Conservation (phyloP, 2,797 vertebrate genomes). For the Cynodonichthys magdalenae region DNA sequence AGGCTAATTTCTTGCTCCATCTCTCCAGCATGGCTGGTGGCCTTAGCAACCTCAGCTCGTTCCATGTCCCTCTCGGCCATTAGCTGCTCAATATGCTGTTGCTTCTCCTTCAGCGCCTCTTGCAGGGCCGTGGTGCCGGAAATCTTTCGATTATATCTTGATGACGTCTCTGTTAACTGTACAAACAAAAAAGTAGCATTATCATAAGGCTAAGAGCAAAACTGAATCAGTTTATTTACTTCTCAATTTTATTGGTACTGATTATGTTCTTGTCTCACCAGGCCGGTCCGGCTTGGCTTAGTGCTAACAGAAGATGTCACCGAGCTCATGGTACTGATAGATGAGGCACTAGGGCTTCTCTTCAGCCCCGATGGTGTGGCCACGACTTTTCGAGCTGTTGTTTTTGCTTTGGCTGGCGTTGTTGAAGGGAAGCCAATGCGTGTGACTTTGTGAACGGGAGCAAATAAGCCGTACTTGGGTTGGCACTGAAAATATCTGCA, state of each 20-base stretch:
- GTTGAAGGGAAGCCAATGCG: conserved; percentile 98
- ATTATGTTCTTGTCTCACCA: conserved; percentile 83
- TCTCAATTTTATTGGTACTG: background rate
- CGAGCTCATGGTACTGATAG: conserved; percentile 95
- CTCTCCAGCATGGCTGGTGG: conserved; percentile 94
- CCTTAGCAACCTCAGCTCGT: conserved; percentile 95
- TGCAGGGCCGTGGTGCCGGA: conserved; percentile 97
- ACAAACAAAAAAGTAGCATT: conserved; percentile 44
- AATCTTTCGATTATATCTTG: conserved; percentile 95
- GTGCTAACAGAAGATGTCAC: conserved; percentile 95
- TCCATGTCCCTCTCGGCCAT: conserved; percentile 96
- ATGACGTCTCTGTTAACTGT: conserved; percentile 97
- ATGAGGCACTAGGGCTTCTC: conserved; percentile 95
- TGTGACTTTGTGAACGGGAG: conserved; percentile 97
- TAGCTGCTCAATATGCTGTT: conserved; percentile 98
- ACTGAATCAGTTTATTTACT: background rate
- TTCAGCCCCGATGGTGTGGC: conserved; percentile 86
- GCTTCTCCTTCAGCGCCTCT: conserved; percentile 98
- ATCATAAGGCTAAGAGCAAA: conserved; percentile 1
- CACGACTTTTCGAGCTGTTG: conserved; percentile 85
- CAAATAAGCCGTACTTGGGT: conserved; percentile 95
- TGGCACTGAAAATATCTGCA: conserved; percentile 98
- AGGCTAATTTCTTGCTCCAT: conserved; percentile 91
- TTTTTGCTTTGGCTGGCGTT: conserved; percentile 94
- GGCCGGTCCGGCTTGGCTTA: conserved; percentile 96